A percentile compares a stretch with the other conserved stretches of the same genome.
phyloP scores from a whole-genome alignment of 2,113 vertebrate genomes.

The Ciconia maguari region DNA sequence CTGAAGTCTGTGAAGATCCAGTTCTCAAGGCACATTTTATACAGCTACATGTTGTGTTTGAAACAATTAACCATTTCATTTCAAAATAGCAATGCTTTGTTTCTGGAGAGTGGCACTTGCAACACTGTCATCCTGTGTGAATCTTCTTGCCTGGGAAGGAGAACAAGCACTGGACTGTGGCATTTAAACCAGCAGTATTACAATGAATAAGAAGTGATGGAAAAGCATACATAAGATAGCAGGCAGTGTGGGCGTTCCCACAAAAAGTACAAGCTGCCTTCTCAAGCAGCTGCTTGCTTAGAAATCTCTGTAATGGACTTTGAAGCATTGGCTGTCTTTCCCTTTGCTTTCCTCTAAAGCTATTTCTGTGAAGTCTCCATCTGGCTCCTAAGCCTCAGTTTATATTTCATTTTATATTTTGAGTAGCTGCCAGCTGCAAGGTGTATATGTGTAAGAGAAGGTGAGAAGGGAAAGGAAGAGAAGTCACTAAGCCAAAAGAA shows the following conservation, averaged over 20 bases:
- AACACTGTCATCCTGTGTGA: background rate
- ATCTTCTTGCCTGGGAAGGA: background rate
- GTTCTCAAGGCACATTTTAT: background rate
- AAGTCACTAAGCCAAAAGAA: background rate
- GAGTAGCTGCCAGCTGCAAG: background rate
- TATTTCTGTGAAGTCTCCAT: background rate
- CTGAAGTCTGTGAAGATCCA: background rate
- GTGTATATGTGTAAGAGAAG: background rate
- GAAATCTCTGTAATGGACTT: background rate
- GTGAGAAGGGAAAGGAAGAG: background rate
- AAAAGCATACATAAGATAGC: background rate
- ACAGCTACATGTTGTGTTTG: background rate
- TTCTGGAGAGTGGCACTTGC: background rate
- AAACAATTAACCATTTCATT: background rate
- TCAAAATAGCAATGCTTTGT: background rate
- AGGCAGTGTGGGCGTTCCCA: background rate
- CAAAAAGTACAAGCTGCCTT: conserved; percentile 27
- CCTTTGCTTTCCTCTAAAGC: background rate
- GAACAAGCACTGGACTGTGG: background rate
- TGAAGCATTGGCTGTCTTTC: background rate
- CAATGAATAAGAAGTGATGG: background rate
- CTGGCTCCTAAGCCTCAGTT: background rate
- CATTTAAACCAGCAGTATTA: background rate
- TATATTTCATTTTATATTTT: background rate
- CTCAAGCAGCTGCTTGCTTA: conserved; percentile 19